Conservation (phyloP, 2,113 vertebrate species). For the Oxyruncus cristatus region DNA sequence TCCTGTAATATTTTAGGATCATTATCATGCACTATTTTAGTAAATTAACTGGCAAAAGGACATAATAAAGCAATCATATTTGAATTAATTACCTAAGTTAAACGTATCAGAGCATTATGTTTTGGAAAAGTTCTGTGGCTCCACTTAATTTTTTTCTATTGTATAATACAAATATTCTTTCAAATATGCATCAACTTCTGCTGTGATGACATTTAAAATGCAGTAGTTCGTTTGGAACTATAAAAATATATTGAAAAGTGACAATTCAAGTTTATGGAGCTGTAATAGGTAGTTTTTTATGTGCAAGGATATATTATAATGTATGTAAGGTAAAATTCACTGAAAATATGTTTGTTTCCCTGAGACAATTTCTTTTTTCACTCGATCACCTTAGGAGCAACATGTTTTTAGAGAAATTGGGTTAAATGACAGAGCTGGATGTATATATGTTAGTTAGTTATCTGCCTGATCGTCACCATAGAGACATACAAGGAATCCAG, state of each 20-base stretch:
- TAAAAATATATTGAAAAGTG: not conserved
- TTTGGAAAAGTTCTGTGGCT: not conserved
- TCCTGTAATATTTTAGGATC: not conserved
- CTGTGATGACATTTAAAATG: not conserved
- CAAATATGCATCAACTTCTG: not conserved
- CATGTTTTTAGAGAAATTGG: not conserved
- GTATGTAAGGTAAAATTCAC: not conserved
- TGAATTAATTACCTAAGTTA: not conserved
- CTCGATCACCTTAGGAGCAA: accelerated
- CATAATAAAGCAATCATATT: not conserved
- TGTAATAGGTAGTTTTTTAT: not conserved
- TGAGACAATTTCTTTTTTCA: not conserved
- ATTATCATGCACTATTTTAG: not conserved
- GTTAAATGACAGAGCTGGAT: not conserved
- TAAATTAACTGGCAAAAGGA: not conserved
- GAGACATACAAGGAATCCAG: not conserved
- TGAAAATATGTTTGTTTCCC: not conserved
- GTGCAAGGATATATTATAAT: not conserved
- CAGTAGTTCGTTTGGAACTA: not conserved
- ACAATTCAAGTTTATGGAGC: not conserved
- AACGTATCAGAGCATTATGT: not conserved
- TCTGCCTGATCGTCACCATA: not conserved
- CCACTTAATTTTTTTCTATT: not conserved
- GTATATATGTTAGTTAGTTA: not conserved
- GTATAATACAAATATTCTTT: not conserved